Evolutionary conservation across 2,113 vertebrate genomes (phyloP).

Genomic region (Ptilorrhoa leucosticta): DNA sequence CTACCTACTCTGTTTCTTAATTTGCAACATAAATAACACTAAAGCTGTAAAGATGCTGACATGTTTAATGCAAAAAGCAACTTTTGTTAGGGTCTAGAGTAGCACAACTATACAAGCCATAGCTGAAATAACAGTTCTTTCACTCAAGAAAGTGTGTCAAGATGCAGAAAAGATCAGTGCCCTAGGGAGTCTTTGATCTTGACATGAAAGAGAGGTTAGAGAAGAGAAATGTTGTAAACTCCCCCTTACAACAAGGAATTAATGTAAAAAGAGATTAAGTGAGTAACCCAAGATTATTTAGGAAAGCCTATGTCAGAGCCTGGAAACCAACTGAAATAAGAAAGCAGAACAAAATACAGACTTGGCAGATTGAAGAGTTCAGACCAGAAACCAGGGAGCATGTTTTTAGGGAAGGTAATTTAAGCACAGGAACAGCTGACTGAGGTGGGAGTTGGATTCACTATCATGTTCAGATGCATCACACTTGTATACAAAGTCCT

Average conservation of each 20-base stretch:
- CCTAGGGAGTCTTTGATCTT: neutral
- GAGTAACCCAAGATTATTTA: neutral
- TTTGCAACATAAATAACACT: constrained; percentile 12
- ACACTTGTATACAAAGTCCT: neutral
- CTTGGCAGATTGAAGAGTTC: neutral
- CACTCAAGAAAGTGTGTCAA: neutral
- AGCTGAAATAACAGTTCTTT: neutral
- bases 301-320: neutral
- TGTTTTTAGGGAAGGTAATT: neutral
- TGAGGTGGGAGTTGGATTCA: neutral
- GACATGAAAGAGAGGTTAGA: neutral
- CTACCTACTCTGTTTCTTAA: constrained; percentile 10
- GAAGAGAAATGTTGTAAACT: neutral
- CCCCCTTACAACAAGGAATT: neutral
- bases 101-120: neutral
- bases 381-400: neutral
- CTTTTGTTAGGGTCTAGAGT: neutral
- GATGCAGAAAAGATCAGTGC: neutral
- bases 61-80: neutral
- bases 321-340: neutral
- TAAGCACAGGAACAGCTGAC: neutral
- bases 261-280: neutral
- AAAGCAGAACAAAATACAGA: neutral
- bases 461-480: neutral
- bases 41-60: neutral